Conservation (phyloP, 2,888 invertebrate species). For the Ceramica pisi region DNA sequence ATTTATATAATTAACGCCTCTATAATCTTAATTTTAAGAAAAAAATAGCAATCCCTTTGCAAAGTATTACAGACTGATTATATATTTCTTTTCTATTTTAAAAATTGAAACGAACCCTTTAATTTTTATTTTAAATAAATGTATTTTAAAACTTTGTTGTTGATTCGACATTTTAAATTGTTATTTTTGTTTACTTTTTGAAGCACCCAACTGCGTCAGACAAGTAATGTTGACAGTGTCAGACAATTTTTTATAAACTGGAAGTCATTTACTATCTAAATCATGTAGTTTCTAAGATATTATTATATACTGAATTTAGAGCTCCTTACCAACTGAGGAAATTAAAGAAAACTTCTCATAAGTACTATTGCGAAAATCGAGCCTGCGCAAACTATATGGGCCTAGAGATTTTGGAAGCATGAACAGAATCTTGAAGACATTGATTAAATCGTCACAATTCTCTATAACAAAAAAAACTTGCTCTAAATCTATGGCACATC, state of each 20-base stretch:
- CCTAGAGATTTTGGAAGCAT: not conserved
- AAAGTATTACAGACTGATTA: conserved; percentile 49
- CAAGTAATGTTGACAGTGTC: not conserved
- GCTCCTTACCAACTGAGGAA: conserved; percentile 8
- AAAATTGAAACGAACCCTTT: not conserved
- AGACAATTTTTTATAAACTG: conserved; percentile 13
- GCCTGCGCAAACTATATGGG: not conserved
- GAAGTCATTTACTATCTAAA: conserved; percentile 27
- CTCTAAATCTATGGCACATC: not conserved
- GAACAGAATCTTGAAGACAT: not conserved
- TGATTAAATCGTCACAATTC: not conserved
- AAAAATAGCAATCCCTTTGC: conserved; percentile 33
- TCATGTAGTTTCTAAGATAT: conserved; percentile 39
- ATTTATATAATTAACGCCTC: conserved; percentile 46
- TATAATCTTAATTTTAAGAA: conserved; percentile 51
- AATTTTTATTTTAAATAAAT: conserved; percentile 21
- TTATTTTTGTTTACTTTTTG: conserved; percentile 21
- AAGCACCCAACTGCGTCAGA: conserved; percentile 1
- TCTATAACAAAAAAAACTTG: not conserved
- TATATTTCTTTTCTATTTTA: conserved; percentile 1
- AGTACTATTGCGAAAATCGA: not conserved
- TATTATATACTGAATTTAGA: conserved; percentile 26
- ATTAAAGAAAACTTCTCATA: conserved; percentile 5
- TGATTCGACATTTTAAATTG: conserved; percentile 12
- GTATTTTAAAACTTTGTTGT: conserved; percentile 24